Evolutionary conservation across 35 echinoderm and acorn worm species (phyloP).

Genomic region (Heliocidaris tuberculata): DNA sequence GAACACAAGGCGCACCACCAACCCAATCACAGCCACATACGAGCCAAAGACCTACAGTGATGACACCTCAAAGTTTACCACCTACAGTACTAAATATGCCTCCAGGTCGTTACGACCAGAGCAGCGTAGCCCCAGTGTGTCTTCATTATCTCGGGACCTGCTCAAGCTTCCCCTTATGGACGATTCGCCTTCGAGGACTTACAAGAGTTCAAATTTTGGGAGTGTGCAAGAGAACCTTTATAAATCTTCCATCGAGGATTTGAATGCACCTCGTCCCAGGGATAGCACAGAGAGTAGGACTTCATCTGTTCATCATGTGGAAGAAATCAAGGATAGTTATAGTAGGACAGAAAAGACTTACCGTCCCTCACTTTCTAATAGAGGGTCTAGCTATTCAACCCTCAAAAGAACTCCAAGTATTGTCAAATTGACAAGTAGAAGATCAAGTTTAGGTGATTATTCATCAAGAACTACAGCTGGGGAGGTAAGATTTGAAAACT

Average conservation of each 20-base stretch:
- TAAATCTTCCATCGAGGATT: conserved; percentile 40
- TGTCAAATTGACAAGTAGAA: conserved; percentile 18
- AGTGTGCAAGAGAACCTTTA: conserved; percentile 26
- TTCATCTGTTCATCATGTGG: neutral
- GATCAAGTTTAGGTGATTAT: conserved; percentile 33
- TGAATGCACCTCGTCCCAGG: neutral
- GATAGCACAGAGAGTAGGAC: conserved; percentile 31
- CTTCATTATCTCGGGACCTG: neutral
- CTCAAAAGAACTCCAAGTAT: conserved; percentile 33
- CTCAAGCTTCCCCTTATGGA: conserved; percentile 9
- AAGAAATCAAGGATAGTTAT: neutral
- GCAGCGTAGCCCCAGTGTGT: neutral
- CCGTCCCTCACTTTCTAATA: neutral
- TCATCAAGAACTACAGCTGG: conserved; percentile 5
- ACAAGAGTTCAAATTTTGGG: conserved; percentile 43
- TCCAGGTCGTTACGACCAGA: neutral
- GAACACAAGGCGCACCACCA: neutral
- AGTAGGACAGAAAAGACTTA: neutral
- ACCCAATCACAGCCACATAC: neutral
- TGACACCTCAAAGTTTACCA: neutral
- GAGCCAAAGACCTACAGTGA: conserved; percentile 5
- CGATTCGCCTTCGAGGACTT: conserved; percentile 9
- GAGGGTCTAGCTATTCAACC: conserved; percentile 17
- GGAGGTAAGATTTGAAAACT: conserved; percentile 1
- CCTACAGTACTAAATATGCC: conserved; percentile 26